A percentile compares a stretch with the other conserved stretches of the same genome.
Conservation (phyloP, 1,140 invertebrate genomes). For the Artemia franciscana region DNA sequence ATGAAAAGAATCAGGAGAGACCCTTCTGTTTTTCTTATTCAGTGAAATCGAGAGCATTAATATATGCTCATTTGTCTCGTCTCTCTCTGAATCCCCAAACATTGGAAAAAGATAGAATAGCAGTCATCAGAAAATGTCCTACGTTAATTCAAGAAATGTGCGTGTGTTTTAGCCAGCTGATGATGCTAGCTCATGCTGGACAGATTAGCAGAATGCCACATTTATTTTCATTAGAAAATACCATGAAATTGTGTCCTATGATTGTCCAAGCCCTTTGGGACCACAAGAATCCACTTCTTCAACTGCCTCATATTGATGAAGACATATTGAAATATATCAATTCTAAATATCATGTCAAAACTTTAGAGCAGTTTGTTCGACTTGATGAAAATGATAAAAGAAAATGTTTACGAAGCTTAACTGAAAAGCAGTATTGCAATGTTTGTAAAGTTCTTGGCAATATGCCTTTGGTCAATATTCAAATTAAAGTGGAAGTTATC, state of each 20-base stretch:
- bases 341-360: conserved; percentile 54
- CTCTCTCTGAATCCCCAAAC: conserved; percentile 52
- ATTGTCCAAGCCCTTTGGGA: conserved; percentile 91
- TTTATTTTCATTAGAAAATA: conserved; percentile 88
- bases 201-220: conserved; percentile 55
- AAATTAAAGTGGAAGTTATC: conserved; percentile 72
- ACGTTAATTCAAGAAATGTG: conserved; percentile 96
- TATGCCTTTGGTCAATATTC: conserved; percentile 80
- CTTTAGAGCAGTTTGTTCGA: conserved; percentile 63
- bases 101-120: conserved; percentile 46
- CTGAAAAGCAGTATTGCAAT: conserved; percentile 76
- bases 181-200: conserved; percentile 67
- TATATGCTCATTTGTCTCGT: conserved; percentile 79
- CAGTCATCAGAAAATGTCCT: conserved; percentile 43
- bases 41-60: conserved; percentile 76
- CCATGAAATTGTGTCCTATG: conserved; percentile 90
- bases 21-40: conserved; percentile 86
- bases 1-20: conserved; percentile 83
- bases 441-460: conserved; percentile 68
- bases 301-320: conserved; percentile 84
- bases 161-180: conserved; percentile 75
- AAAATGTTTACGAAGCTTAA: conserved; percentile 50
- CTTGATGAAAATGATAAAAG: conserved; percentile 69
- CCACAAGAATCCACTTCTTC: conserved; percentile 69
- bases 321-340: conserved; percentile 78